phyloP scores from a whole-genome alignment of 1,140 invertebrate species.

The Lordiphosa clarofinis region DNA sequence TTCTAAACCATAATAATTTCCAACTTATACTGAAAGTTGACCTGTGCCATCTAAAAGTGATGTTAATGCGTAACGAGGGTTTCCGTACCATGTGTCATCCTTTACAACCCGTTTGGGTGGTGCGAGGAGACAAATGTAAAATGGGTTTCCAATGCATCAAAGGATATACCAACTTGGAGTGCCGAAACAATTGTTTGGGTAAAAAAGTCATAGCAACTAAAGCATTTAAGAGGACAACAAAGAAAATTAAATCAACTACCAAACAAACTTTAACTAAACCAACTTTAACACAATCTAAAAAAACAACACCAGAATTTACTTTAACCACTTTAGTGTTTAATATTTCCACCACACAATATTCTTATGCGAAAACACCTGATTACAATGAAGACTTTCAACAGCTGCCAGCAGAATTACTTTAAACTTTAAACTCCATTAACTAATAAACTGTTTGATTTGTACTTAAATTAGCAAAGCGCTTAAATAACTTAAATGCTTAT shows the following conservation, averaged over 20 bases:
- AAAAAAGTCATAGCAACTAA: not conserved
- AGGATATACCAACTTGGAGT: slow-evolving; percentile 21
- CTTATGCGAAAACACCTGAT: too few relatives aligned
- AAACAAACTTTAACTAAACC: not conserved
- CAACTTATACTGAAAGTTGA: not conserved
- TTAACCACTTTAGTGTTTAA: too few relatives aligned
- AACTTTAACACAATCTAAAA: too few relatives aligned
- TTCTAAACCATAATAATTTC: not conserved
- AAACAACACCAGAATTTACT: too few relatives aligned
- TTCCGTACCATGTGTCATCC: slow-evolving; percentile 21
- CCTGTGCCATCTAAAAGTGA: slow-evolving; percentile 9
- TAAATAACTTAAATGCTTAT: slow-evolving; percentile 54
- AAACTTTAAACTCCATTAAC: too few relatives aligned
- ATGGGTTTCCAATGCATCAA: slow-evolving; percentile 14
- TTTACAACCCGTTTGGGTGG: slow-evolving; percentile 19
- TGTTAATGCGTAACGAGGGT: not conserved
- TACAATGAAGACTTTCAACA: too few relatives aligned
- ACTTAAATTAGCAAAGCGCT: slow-evolving; percentile 56
- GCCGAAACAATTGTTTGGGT: slow-evolving; percentile 1
- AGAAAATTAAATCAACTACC: not conserved
- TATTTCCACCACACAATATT: too few relatives aligned
- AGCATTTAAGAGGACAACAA: not conserved
- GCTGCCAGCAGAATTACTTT: too few relatives aligned
- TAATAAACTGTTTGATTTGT: too few relatives aligned
- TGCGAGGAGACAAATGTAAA: slow-evolving; percentile 2